Percentiles rank a stretch among this genome's conserved stretches.
Conservation (phyloP, 2,797 vertebrate genomes). For the Pantherophis vulpinus region DNA sequence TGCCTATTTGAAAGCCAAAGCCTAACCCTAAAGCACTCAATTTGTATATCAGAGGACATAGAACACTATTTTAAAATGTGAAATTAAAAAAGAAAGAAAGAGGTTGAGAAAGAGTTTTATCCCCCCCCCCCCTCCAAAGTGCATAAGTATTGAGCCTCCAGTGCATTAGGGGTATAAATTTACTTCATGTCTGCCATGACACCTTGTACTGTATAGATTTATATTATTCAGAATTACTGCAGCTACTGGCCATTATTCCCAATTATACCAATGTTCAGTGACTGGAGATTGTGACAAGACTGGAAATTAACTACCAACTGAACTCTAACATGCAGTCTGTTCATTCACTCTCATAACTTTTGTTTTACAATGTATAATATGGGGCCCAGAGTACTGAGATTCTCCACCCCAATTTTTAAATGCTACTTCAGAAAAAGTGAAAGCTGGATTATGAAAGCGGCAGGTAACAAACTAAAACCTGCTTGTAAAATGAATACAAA, state of each 20-base stretch:
- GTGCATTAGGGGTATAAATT: neutral
- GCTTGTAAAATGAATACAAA: slow-evolving; percentile 9
- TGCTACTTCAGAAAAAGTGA: neutral
- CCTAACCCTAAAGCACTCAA: neutral
- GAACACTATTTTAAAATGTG: neutral
- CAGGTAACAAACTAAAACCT: neutral
- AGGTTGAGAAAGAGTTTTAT: neutral
- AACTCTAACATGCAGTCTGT: slow-evolving; percentile 15
- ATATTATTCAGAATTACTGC: slow-evolving; percentile 31
- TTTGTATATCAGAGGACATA: neutral
- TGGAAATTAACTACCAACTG: slow-evolving; percentile 39
- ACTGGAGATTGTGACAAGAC: slow-evolving; percentile 14
- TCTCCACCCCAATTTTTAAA: neutral
- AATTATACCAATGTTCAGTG: slow-evolving; percentile 37
- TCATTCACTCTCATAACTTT: neutral
- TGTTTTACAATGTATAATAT: slow-evolving; percentile 1
- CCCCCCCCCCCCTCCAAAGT: neutral
- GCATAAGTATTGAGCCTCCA: neutral
- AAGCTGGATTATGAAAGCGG: neutral
- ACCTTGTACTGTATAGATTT: neutral
- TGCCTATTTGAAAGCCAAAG: neutral
- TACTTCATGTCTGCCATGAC: slow-evolving; percentile 21
- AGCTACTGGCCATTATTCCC: slow-evolving; percentile 37
- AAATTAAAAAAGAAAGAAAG: neutral
- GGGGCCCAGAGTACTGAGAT: neutral